phyloP scores from a whole-genome alignment of 2,888 invertebrate genomes.

The Belgica antarctica region DNA sequence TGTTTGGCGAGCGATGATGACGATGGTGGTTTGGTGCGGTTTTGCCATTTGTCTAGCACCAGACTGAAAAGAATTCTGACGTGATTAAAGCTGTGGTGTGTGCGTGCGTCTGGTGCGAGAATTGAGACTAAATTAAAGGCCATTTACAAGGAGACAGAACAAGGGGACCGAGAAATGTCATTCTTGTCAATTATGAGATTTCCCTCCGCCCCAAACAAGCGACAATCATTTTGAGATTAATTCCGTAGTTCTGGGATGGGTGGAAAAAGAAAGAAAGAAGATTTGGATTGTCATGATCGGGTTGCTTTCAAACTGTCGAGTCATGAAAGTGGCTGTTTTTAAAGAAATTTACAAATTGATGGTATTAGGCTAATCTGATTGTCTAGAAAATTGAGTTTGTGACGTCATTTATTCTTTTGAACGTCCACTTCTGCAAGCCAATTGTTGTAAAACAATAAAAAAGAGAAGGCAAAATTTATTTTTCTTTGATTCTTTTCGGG shows the following conservation, averaged over 20 bases:
- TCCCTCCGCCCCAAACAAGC: constrained; percentile 2
- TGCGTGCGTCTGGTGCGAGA: constrained; percentile 17
- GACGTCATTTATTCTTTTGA: background rate
- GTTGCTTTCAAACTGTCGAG: no score
- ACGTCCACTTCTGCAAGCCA: constrained; percentile 28
- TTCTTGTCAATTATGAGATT: constrained; percentile 33
- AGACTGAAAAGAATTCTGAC: constrained; percentile 15
- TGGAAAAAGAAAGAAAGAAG: no score
- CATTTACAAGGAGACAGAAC: constrained; percentile 30
- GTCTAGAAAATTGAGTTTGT: no score
- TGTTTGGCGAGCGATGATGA: background rate
- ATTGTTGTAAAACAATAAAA: constrained; percentile 42
- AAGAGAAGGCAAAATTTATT: constrained; percentile 32
- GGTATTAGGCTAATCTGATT: no score
- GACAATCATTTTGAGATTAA: constrained; percentile 26
- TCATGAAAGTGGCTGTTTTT: no score
- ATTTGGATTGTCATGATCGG: no score
- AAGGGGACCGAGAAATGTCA: constrained; percentile 12
- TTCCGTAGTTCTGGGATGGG: no score
- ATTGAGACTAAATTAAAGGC: constrained; percentile 37
- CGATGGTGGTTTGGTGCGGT: constrained; percentile 11
- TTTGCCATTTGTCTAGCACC: constrained; percentile 19
- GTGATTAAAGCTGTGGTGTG: constrained; percentile 30
- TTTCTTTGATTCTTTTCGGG: background rate
- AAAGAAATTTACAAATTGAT: no score